phyloP scores from a whole-genome alignment of 2,888 invertebrate species.

The Agrochola litura region DNA sequence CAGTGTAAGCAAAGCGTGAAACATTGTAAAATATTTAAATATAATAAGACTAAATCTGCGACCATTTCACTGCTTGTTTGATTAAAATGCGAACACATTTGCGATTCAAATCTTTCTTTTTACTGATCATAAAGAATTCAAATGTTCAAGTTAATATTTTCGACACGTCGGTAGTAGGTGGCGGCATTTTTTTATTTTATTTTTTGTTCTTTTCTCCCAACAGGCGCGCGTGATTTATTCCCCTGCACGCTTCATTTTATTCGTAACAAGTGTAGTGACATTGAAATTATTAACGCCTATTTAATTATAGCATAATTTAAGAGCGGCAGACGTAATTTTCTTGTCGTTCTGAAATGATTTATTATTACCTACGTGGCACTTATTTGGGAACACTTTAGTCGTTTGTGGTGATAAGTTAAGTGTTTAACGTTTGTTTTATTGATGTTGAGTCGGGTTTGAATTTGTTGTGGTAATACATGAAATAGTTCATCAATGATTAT shows the following conservation, averaged over 20 bases:
- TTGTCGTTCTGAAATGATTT: conserved; percentile 52
- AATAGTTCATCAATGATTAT: no score
- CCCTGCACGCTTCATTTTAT: conserved; percentile 73
- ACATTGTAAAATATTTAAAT: conserved; percentile 65
- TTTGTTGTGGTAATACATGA: conserved; percentile 1
- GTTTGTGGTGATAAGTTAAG: conserved; percentile 25
- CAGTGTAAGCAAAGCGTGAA: conserved; percentile 22
- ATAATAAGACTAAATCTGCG: conserved; percentile 67
- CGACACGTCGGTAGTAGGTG: conserved; percentile 82
- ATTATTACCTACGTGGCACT: conserved; percentile 25
- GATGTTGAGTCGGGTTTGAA: conserved; percentile 1
- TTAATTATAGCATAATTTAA: conserved; percentile 62
- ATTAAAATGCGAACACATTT: conserved; percentile 89
- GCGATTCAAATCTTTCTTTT: conserved; percentile 89
- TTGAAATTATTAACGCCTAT: conserved; percentile 64
- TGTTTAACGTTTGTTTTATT: conserved; percentile 20
- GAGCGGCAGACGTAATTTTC: conserved; percentile 45
- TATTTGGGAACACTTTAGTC: conserved; percentile 32
- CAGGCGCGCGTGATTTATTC: conserved; percentile 77
- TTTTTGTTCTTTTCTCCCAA: conserved; percentile 67
- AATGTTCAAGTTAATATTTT: conserved; percentile 88
- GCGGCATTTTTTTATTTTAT: conserved; percentile 63
- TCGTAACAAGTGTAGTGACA: conserved; percentile 68
- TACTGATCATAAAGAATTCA: conserved; percentile 90
- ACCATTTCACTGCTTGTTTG: conserved; percentile 76